Percentiles rank a stretch among this genome's conserved stretches.
These are phyloP conservation scores for Drosophila cardini DNA, from an alignment of 1,140 invertebrate genomes.

Conservation along the genomic window DNA sequence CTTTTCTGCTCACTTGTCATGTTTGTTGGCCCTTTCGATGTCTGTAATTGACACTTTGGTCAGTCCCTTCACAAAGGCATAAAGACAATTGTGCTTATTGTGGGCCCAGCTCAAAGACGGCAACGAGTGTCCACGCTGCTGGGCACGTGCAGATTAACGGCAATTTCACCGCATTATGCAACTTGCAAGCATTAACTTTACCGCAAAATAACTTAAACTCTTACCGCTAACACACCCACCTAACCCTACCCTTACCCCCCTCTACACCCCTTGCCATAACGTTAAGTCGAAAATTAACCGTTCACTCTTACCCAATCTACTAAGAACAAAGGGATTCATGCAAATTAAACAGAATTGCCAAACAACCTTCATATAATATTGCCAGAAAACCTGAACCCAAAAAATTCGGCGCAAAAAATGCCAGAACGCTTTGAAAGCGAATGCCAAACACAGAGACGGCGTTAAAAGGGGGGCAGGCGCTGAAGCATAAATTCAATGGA, in stretches of 20 bases:
- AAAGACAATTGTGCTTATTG: conserved; percentile 74
- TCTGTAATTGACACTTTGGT: conserved; percentile 74
- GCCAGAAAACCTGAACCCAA: conserved; percentile 47
- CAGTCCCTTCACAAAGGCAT: conserved; percentile 44
- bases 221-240: too few relatives aligned
- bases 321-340: conserved; percentile 60
- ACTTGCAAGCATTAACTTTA: conserved; percentile 43
- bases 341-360: conserved; percentile 74
- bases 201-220: conserved; percentile 33
- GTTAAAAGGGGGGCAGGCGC: background rate
- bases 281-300: conserved; percentile 52
- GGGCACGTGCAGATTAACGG: conserved; percentile 44
- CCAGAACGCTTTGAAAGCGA: conserved; percentile 40
- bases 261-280: background rate
- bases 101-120: conserved; percentile 32
- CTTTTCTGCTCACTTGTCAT: background rate
- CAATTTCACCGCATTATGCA: conserved; percentile 43
- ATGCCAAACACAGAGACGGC: conserved; percentile 6
- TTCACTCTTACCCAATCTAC: conserved; percentile 25
- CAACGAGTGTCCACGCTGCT: conserved; percentile 15
- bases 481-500: too few relatives aligned
- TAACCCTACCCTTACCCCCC: too few relatives aligned
- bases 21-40: conserved; percentile 43
- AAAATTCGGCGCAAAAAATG: conserved; percentile 11
- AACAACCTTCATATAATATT: conserved; percentile 69